phyloP scores from a whole-genome alignment of 64 coral and sea anemone genomes.

The Actinia tenebrosa region DNA sequence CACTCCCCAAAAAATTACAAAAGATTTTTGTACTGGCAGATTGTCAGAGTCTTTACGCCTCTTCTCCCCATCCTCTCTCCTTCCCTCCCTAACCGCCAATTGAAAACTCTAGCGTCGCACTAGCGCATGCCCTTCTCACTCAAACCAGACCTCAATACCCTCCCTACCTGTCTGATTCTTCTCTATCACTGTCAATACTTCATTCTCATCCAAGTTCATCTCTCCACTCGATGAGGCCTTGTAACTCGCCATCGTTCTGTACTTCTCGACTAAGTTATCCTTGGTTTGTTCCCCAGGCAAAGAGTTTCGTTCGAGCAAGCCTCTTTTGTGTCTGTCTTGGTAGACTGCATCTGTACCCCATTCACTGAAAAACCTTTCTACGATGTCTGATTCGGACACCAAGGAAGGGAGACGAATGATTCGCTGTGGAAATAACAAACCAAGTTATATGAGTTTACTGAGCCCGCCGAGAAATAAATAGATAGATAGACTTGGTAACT shows the following conservation, averaged over 20 bases:
- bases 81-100: no score
- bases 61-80: no score
- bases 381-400: conserved; percentile 82
- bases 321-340: neutral
- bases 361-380: conserved; percentile 83
- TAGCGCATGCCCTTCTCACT: no score
- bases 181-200: conserved; percentile 91
- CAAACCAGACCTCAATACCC: no score
- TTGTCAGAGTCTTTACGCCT: no score
- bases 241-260: conserved; percentile 41
- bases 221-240: conserved; percentile 60
- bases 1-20: no score
- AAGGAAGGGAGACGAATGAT: conserved; percentile 64
- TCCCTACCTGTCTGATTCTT: conserved; percentile 89
- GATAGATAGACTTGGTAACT: neutral
- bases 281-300: conserved; percentile 12
- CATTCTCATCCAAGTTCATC: conserved; percentile 60
- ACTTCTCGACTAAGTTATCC: conserved; percentile 38
- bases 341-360: conserved; percentile 80
- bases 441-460: neutral
- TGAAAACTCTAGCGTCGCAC: no score
- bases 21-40: no score
- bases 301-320: neutral
- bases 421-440: conserved; percentile 40
- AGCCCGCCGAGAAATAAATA: neutral